Conservation (phyloP, 2,113 vertebrate genomes). For the Phoenicopterus ruber region DNA sequence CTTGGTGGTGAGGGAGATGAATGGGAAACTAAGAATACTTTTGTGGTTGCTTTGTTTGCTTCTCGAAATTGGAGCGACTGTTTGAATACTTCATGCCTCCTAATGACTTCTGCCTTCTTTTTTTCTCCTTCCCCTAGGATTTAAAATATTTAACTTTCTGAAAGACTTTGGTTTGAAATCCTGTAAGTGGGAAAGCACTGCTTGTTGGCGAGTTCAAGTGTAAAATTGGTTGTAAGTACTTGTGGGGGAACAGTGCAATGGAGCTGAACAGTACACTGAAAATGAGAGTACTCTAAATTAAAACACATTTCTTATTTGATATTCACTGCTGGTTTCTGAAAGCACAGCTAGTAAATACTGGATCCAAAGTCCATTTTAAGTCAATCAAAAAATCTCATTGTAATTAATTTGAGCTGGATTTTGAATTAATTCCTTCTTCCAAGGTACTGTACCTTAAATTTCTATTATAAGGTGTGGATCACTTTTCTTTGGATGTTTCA, state of each 20-base stretch:
- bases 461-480: neutral
- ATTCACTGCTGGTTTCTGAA: neutral
- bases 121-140: neutral
- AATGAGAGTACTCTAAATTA: neutral
- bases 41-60: neutral
- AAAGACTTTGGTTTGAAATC: neutral
- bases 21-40: conserved; percentile 1
- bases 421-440: neutral
- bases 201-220: neutral
- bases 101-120: neutral
- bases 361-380: neutral
- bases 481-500: neutral
- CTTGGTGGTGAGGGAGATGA: neutral
- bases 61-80: neutral
- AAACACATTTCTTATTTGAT: neutral
- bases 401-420: neutral
- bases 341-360: neutral
- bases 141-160: conserved; percentile 8
- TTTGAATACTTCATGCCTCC: neutral
- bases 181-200: neutral
- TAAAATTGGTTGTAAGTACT: conserved; percentile 11
- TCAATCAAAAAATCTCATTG: neutral
- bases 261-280: neutral
- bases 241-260: neutral
- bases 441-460: neutral